Evolutionary conservation across 2,888 invertebrate species (phyloP), one percentile per base, ranked within the genome.

Genomic region (Perdita meconis): DNA sequence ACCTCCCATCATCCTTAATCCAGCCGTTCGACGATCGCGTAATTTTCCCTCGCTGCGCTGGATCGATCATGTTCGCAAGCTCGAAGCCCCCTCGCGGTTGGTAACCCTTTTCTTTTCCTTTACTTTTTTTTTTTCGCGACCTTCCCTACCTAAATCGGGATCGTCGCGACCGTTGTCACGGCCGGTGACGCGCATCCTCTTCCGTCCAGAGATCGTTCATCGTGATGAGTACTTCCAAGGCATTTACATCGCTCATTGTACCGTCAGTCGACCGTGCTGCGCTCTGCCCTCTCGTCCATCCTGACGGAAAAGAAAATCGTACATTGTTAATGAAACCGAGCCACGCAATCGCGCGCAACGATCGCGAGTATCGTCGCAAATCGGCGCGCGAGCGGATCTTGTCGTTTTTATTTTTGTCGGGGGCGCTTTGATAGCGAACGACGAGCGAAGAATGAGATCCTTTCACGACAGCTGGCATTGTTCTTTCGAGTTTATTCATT

Each of bases 241-340:
- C 85, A 67, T 86, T 82, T 80, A 68, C 69, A 82, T 86, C 87
- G 88, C 86, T 85, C 86, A 86, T 90, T 90, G 89, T 89, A 89
- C 88, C 90, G 89, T 91, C 88, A 92, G 88, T 91, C 90, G 88
- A 91, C 90, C 89, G 84, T 90, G 89, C 86, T 89, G 89, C 90
- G 89, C 87, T 90, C 89, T 90, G 90, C 92, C 92, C 89, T 88
- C 91, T 92, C 92, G 90, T 92, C 91, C 92, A 91, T 92, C 89
- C 92, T 92, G 81, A 50, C 19, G 53, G 50, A 67, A 77, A 73
- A 79, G 38, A 76, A 71, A 73, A 82, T 61, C 51, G 38, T 16
- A 19, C 2, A 36, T 30, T 13, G 47, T 80, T 73, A 80, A 16
- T 44, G 13, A 51, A 30, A 30, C 30, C 24, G 30, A 6, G 16